phyloP scores from a whole-genome alignment of 1,140 invertebrate species.

The Scaptomyza hsui region DNA sequence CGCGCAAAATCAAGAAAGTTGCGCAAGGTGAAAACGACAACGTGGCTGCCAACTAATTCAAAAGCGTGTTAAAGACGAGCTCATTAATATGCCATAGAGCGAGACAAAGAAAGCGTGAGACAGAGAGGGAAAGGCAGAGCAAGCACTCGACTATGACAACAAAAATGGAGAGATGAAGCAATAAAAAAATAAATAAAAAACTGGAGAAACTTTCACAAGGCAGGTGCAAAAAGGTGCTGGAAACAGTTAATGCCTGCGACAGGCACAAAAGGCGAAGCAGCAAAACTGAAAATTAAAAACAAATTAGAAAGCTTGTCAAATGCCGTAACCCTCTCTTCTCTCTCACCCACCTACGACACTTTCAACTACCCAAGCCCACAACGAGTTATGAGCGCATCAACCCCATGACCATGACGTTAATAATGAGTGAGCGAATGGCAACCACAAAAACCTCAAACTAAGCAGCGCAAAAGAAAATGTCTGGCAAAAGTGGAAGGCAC shows the following conservation, averaged over 20 bases:
- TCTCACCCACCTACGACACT: too few species aligned
- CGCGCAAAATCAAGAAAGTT: slow-evolving; percentile 55
- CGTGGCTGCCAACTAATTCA: slow-evolving; percentile 70
- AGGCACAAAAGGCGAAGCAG: slow-evolving; percentile 34
- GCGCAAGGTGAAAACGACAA: slow-evolving; percentile 57
- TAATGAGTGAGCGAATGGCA: slow-evolving; percentile 39
- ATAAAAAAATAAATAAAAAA: background rate
- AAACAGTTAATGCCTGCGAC: slow-evolving; percentile 45
- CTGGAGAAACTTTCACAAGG: slow-evolving; percentile 10
- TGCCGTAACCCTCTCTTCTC: background rate
- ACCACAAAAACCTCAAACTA: slow-evolving; percentile 39
- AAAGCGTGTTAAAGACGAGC: slow-evolving; percentile 76
- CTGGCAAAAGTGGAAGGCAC: slow-evolving; percentile 1
- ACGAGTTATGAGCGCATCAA: slow-evolving; percentile 8
- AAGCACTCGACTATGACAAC: background rate
- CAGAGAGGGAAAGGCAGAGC: background rate
- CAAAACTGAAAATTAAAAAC: slow-evolving; percentile 56
- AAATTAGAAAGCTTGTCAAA: slow-evolving; percentile 53
- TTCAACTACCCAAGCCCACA: background rate
- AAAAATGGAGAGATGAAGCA: background rate
- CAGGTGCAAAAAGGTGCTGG: slow-evolving; percentile 49
- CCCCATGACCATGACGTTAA: slow-evolving; percentile 44
- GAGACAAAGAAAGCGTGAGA: background rate
- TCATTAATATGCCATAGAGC: slow-evolving; percentile 67
- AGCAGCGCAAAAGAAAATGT: slow-evolving; percentile 18